Evolutionary conservation across 2,797 vertebrate species (phyloP), one percentile per base, ranked within the genome.

Genomic region (Esox lucius): DNA sequence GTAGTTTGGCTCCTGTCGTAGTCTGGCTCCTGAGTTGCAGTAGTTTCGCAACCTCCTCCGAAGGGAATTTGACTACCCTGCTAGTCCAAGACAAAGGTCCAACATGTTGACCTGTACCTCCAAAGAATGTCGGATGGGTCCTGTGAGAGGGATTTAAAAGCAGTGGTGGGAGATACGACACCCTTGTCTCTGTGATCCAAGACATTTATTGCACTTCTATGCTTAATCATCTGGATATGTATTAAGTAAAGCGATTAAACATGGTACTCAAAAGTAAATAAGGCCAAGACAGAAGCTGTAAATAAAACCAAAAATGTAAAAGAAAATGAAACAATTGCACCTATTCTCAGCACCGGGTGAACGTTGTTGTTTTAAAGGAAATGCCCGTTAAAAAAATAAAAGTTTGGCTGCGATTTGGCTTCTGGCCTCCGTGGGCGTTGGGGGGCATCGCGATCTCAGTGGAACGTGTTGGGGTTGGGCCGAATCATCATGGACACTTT

Each of bases 381-480:
- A 71, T 71, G 70, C 51, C 70, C 31, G 35, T 61, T n/a, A 7
- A 28, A 31, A 19, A 22, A 24, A 24, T n/a, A 42, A 49, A 48
- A 31, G 12, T 2, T 61, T 61, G 16, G 1, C 35, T 61, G 70
- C 19, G 4, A 22, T 35, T 71, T 11, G 42, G 9, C 1, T 9
- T 71, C 69, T 71, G 3, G 49, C 16, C 17, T 31, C 35, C 13
- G 11, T 15, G 13, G 49, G 13, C 13, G 49, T n/a, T n/a, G n/a
- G n/a, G 28, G 1, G 15, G 12, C 16, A 11, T 67, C 31, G 69
- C 6, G 64, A 67, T 87, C 65, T 92, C 89, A 95, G 79, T 96
- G 95, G 87, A 95, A 96, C 15, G 95, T 96, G 87, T 96, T 96
- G 11, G 95, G 93, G 19, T 96, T 96, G 31, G 95, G 95, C 70